These are phyloP conservation scores for Psettodes erumei DNA, from an alignment of 2,113 vertebrate species.

Conservation along the genomic window DNA sequence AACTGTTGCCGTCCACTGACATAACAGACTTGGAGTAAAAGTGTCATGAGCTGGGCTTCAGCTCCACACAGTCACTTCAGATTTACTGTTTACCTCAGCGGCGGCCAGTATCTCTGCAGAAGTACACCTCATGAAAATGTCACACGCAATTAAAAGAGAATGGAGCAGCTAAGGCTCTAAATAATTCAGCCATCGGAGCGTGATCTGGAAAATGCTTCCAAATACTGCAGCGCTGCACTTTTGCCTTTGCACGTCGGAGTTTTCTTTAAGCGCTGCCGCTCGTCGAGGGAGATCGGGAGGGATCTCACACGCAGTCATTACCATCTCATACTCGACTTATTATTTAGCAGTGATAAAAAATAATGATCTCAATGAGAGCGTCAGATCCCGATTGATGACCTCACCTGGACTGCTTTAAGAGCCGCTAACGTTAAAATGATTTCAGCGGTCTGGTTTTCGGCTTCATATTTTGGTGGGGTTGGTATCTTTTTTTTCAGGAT, in stretches of 20 bases:
- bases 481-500: constrained; percentile 5
- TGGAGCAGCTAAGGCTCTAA: constrained; percentile 67
- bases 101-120: constrained; percentile 58
- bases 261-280: constrained; percentile 2
- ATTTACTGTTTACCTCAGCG: constrained; percentile 71
- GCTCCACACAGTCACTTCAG: constrained; percentile 60
- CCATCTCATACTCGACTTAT: not conserved
- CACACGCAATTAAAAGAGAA: constrained; percentile 80
- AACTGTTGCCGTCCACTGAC: not conserved
- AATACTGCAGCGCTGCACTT: constrained; percentile 64
- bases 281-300: not conserved
- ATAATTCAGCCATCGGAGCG: constrained; percentile 79
- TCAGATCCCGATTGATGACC: not conserved
- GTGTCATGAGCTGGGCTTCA: constrained; percentile 29
- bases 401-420: not conserved
- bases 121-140: constrained; percentile 78
- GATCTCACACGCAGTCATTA: constrained; percentile 14
- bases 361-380: not conserved
- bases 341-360: constrained; percentile 2
- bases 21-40: not conserved
- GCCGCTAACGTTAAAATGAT: not conserved
- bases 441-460: not conserved
- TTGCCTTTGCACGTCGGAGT: constrained; percentile 13
- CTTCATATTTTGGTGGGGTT: no score
- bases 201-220: constrained; percentile 66